These are phyloP conservation scores for Brachyistius frenatus DNA, from an alignment of 2,113 vertebrate species.

Conservation along the genomic window DNA sequence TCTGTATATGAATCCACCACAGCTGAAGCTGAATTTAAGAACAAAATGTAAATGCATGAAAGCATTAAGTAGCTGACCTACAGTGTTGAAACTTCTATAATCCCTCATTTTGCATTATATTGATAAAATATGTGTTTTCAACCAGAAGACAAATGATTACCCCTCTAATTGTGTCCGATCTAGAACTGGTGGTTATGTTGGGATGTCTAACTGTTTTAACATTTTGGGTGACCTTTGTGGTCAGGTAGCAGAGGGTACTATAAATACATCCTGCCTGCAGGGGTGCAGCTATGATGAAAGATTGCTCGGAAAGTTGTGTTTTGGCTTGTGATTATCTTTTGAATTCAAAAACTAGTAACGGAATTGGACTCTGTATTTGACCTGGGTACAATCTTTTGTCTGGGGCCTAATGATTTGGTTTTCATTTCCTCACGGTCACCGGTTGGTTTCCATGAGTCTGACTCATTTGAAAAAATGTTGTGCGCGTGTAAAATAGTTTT, in stretches of 20 bases:
- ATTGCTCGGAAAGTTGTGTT: too few relatives aligned
- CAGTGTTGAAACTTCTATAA: neutral
- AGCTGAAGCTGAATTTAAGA: too few relatives aligned
- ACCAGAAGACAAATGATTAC: neutral
- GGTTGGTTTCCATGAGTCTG: conserved; percentile 24
- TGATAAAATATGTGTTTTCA: neutral
- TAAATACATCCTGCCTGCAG: too few relatives aligned
- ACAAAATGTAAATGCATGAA: too few relatives aligned
- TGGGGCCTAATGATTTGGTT: conserved; percentile 5
- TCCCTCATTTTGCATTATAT: neutral
- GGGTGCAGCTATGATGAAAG: too few relatives aligned
- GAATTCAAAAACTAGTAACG: neutral
- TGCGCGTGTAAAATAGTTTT: conserved; percentile 8
- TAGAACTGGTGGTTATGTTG: neutral
- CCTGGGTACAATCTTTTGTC: neutral
- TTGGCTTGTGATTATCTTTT: neutral
- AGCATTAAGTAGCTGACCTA: neutral
- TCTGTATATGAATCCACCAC: too few relatives aligned
- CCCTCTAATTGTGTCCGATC: neutral
- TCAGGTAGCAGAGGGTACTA: too few relatives aligned
- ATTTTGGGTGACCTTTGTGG: too few relatives aligned
- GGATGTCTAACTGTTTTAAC: neutral
- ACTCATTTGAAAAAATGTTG: conserved; percentile 9
- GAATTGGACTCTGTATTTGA: neutral
- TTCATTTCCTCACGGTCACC: conserved; percentile 25